Base-by-base conservation (phyloP, 2,888 invertebrate genomes). In the Apomyelois bistriatella region DNA sequence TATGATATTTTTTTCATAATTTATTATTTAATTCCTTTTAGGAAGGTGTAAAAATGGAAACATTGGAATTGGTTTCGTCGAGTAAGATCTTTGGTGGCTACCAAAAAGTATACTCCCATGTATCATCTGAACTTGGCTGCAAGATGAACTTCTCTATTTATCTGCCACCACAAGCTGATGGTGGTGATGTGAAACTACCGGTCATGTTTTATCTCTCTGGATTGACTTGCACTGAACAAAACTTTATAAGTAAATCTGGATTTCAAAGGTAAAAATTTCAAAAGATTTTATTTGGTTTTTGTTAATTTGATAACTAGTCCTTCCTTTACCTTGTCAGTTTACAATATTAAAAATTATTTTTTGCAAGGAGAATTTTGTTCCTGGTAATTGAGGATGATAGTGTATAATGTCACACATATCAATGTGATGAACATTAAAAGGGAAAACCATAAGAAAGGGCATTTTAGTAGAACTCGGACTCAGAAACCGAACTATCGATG, bases 231-330 rank as follows among this genome's bases (percentile, higher is more conserved):
- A 97, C 94, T 9, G 99, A 99, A 81, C 95, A 96, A 71, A 99
- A 99, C 88, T 98, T 99, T 74, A 95, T 98, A 59, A 94, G 95
- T 49, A 99, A 99, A 86, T 94, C 98, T 43, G 99, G 98, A n/a
- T 95, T 96, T 58, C 99, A 99, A 89, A 93, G 93, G 86, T 22
- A 3, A 22, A 22, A 22, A 5, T 22, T 22, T 22, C 2, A 22
- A 3, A 22, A 22, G 22, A 22, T 22, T 5, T 22, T 22, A 22
- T 3, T 22, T 22, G 22, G n/a, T n/a, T n/a, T n/a, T n/a, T n/a
- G n/a, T n/a, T n/a, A n/a, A n/a, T n/a, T n/a, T n/a, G n/a, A n/a
- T n/a, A n/a, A n/a, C n/a, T n/a, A n/a, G n/a, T n/a, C n/a, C n/a
- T n/a, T n/a, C n/a, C n/a, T n/a, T n/a, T n/a, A n/a, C n/a, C n/a